Conservation (phyloP, 2,113 vertebrate genomes). For the Entelurus aequoreus region DNA sequence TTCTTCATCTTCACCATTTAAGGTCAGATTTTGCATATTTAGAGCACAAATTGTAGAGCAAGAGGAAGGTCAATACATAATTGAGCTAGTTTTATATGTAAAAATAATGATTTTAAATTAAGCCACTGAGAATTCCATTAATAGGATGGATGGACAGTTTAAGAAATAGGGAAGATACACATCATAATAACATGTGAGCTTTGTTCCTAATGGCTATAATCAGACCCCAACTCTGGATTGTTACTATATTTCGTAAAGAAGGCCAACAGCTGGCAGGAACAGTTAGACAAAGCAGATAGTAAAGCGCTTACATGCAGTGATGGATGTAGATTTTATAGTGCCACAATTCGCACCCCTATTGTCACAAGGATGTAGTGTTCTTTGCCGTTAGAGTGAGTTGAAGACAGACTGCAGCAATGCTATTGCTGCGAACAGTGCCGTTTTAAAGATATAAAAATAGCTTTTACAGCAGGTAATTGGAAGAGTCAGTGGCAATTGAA, state of each 20-base stretch:
- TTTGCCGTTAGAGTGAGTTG: background rate
- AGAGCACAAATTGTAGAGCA: conserved; percentile 39
- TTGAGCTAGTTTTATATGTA: conserved; percentile 30
- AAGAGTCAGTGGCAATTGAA: conserved; percentile 39
- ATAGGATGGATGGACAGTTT: background rate
- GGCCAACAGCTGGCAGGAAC: background rate
- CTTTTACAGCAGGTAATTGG: conserved; percentile 37
- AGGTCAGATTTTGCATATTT: conserved; percentile 47
- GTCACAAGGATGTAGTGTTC: background rate
- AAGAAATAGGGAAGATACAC: background rate
- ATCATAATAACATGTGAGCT: no score
- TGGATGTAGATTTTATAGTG: background rate
- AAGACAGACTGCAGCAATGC: conserved; percentile 11
- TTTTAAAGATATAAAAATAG: conserved; percentile 16
- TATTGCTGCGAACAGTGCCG: background rate
- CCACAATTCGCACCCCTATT: background rate
- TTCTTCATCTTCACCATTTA: conserved; percentile 43
- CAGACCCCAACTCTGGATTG: background rate
- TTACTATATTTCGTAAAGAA: background rate
- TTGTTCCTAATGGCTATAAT: background rate
- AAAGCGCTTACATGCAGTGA: background rate
- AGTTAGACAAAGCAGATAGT: background rate
- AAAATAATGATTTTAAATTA: conserved; percentile 52
- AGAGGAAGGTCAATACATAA: conserved; percentile 22
- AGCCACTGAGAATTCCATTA: conserved; percentile 18